Evolutionary conservation across 2,797 vertebrate species (phyloP).

Genomic region (Lophius americanus): DNA sequence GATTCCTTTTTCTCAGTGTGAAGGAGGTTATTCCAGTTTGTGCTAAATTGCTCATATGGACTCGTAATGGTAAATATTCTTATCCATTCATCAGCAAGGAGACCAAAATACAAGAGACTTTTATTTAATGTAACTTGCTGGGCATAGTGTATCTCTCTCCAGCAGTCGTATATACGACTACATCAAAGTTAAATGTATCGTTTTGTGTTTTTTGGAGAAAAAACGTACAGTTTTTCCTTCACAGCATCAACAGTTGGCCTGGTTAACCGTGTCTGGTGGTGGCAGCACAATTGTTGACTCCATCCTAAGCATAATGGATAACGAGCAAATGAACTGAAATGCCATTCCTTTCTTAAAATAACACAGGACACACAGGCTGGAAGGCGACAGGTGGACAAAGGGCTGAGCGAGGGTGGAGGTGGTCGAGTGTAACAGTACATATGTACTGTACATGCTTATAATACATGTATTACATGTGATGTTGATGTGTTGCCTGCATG

Average conservation of each 20-base stretch:
- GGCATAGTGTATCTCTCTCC: too few species aligned
- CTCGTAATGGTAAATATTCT: too few species aligned
- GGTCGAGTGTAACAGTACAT: background rate
- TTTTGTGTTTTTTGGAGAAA: background rate
- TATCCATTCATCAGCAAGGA: too few species aligned
- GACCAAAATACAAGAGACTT: too few species aligned
- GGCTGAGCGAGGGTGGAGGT: conserved; percentile 28
- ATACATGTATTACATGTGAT: too few species aligned
- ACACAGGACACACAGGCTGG: conserved; percentile 70
- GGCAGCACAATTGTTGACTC: conserved; percentile 52
- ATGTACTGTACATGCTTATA: background rate
- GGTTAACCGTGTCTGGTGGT: background rate
- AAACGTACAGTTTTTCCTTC: background rate
- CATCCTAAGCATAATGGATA: conserved; percentile 61
- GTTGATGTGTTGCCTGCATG: too few species aligned
- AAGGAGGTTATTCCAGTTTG: too few species aligned
- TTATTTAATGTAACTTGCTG: too few species aligned
- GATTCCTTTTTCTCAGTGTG: too few species aligned
- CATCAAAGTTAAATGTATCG: too few species aligned
- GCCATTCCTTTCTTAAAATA: conserved; percentile 86
- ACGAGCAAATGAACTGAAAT: conserved; percentile 72
- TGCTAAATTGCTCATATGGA: too few species aligned
- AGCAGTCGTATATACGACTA: too few species aligned
- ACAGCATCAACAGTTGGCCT: background rate
- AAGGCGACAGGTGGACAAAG: conserved; percentile 85